Evolutionary conservation across 2,888 invertebrate genomes (phyloP), one percentile per base, ranked within the genome.

Genomic region (Parasteatoda lunata): DNA sequence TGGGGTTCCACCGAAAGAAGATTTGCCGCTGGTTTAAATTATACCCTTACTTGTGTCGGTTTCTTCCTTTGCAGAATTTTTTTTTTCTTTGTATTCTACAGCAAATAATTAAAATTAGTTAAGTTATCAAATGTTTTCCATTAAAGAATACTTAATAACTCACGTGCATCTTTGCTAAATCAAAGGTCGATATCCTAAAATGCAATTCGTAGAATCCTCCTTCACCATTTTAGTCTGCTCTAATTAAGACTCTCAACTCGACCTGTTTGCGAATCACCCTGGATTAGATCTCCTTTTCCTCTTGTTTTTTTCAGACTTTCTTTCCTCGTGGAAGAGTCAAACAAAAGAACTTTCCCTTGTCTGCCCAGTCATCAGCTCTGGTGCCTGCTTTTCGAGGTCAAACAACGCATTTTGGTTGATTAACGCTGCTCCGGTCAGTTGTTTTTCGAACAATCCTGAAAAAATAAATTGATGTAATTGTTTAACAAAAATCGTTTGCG

Each of bases 161-260:
- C 79, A 79, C 79, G 79, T 79, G 79, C 70, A 15, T 59, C 47
- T 59, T 9, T 30, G 30, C 30, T 30, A 30, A 30, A 51, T 13
- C 64, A 9, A 70, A 65, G 82, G 82, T 82, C 82, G 82, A 82
- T 75, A 82, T 75, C 82, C 82, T 59, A 47, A 73, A 75, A 49
- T 51, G 64, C 15, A 48, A 49, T 73, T 66, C 68, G 52, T 13
- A 9, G 77, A 49, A 48, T 59, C 4, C 59, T 69, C 13, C 47
- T 69, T 69, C 47, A 47, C 69, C 47, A 30, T 69, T 7, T 48
- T 13, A 47, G 30, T 47, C 6, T 79, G 82, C 82, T 76, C 82
- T 70, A 83, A 45, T 77, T 83, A 65, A 47, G 51, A 47, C 66
- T 65, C 65, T 47, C 80, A 30, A 13, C n/a, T 64, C 71, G 77